Base-by-base conservation (phyloP, 2,113 vertebrate genomes). In the Desmodus rotundus region DNA sequence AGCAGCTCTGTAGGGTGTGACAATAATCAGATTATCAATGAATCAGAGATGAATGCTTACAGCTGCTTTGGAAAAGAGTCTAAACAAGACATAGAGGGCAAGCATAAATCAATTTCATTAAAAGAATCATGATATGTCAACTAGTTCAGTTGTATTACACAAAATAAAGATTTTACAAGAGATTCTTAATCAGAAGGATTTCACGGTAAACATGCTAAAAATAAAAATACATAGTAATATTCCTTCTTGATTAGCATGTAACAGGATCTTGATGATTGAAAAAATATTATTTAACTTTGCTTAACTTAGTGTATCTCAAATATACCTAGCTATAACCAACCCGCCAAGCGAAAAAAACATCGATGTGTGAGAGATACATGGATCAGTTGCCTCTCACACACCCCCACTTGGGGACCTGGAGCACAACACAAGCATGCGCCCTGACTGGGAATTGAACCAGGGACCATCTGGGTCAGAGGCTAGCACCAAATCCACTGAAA, bases 51-150 rank as follows among this genome's bases (percentile, higher is more conserved):
- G 67, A 73, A 87, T 91, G 52, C 20, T 91, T 80, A 81, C 70
- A 47, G 7, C 33, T 84, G 9, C 28, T 91, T 87, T 93, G 85
- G 20, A 96, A 93, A 94, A 94, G 14, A 73, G 3, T 82, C 22
- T 91, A 91, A 95, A 95, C 2, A 95, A 81, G 45, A 61, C 81
- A 56, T 28, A 52, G 31, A 22, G 7, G 52, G 19, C 63, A 11
- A 78, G 7, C 50, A 33, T 52, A 56, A 74, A 85, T 12, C 22
- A 52, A 47, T 94, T 94, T 87, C 31, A 77, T 65, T 84, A 54
- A 83, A 95, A 93, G 33, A 65, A 81, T 93, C n/a, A 93, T 74
- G 94, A 81, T 82, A 65, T 50, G 17, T 56, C 54, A 77, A n/a
- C 58, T 19, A 94, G 12, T 58, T 50, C 22, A 80, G 17, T n/a